Evolutionary conservation across 1,140 invertebrate genomes (phyloP).

Genomic region (Caenorhabditis elegans): DNA sequence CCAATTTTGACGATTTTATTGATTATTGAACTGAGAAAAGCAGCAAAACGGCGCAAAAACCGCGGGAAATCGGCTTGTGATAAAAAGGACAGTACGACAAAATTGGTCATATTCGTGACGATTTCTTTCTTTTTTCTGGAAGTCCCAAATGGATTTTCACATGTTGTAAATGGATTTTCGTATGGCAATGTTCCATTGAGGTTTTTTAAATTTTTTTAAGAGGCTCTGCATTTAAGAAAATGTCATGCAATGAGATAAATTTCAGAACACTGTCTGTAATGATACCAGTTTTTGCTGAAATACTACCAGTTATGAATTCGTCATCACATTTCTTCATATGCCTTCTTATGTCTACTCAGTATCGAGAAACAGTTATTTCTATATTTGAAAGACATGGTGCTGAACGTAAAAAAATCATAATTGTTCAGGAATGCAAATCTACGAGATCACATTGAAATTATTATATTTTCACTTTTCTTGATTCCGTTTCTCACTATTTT

Average conservation of each 20-base stretch:
- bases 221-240: not conserved
- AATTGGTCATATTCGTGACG: not conserved
- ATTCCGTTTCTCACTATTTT: no score
- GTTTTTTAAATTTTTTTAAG: not conserved
- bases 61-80: not conserved
- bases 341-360: not conserved
- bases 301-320: not conserved
- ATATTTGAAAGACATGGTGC: not conserved
- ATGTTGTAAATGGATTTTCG: not conserved
- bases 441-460: not conserved
- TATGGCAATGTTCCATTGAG: not conserved
- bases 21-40: not conserved
- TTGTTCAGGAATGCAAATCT: not conserved
- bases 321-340: not conserved
- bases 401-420: not conserved
- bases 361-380: not conserved
- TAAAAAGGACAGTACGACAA: not conserved
- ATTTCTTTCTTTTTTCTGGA: not conserved
- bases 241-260: no score
- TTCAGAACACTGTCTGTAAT: not conserved
- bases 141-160: not conserved
- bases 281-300: not conserved
- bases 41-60: not conserved
- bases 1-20: not conserved
- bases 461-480: no score